Conservation (phyloP, 2,113 vertebrate species). For the Chrysochloris asiatica region DNA sequence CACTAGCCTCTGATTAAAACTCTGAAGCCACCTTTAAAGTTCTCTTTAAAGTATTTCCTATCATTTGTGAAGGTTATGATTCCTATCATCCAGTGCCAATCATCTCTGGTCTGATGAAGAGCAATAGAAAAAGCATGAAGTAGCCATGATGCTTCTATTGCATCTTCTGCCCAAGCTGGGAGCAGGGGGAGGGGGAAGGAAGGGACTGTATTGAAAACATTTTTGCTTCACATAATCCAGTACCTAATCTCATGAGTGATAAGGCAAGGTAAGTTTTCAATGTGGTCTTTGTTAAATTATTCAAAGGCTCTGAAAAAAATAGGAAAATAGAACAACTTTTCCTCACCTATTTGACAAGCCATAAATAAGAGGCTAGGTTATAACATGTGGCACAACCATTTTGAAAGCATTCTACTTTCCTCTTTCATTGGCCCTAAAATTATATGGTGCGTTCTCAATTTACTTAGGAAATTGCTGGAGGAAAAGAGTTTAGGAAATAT, state of each 20-base stretch:
- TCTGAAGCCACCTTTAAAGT: slow-evolving; percentile 40
- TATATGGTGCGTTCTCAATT: slow-evolving; percentile 70
- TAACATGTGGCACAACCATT: slow-evolving; percentile 21
- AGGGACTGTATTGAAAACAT: neutral
- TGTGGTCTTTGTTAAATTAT: slow-evolving; percentile 47
- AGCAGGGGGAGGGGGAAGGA: fast-evolving
- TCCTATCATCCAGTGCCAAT: neutral
- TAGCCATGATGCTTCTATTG: neutral
- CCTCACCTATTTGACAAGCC: slow-evolving; percentile 40
- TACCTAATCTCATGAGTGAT: slow-evolving; percentile 41
- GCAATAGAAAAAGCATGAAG: neutral
- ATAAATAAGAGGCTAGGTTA: slow-evolving; percentile 22
- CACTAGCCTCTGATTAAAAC: neutral
- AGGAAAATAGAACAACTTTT: slow-evolving; percentile 8
- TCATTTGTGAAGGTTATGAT: neutral
- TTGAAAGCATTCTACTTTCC: slow-evolving; percentile 51
- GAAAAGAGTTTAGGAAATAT: slow-evolving; percentile 74
- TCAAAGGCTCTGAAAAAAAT: slow-evolving; percentile 16
- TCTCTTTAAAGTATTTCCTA: slow-evolving; percentile 34
- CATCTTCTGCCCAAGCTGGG: neutral
- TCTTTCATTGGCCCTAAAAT: slow-evolving; percentile 67
- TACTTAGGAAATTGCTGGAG: slow-evolving; percentile 75
- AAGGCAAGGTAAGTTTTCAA: slow-evolving; percentile 47
- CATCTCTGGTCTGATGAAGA: slow-evolving; percentile 12
- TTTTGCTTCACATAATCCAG: slow-evolving; percentile 3